Conservation (phyloP, 2,113 vertebrate species). For the Protobothrops flavoviridis region DNA sequence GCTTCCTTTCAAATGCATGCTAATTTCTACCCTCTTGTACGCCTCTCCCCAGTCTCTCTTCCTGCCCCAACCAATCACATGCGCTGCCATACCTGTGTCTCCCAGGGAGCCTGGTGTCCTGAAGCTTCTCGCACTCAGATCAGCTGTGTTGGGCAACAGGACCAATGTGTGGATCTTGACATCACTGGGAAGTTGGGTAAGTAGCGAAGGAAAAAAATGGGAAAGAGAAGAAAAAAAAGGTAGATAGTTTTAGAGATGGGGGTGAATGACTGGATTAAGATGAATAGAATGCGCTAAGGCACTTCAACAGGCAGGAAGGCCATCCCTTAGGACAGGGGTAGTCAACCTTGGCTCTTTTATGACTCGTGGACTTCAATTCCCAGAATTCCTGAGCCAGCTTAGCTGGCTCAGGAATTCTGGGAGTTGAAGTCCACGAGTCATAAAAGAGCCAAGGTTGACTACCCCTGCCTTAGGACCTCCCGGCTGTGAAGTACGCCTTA, state of each 20-base stretch:
- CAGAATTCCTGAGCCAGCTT: too few species aligned
- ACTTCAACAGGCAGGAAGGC: neutral
- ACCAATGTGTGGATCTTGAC: constrained; percentile 22
- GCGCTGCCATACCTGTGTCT: constrained; percentile 19
- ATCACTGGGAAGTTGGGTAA: constrained; percentile 17
- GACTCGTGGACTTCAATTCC: too few species aligned
- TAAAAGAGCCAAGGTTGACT: too few species aligned
- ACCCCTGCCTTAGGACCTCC: neutral
- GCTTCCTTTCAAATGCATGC: too few species aligned
- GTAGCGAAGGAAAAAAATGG: neutral
- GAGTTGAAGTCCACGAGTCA: too few species aligned
- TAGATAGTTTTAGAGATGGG: neutral
- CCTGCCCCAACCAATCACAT: constrained; percentile 14
- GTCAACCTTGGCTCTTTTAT: too few species aligned
- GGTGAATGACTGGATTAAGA: too few species aligned
- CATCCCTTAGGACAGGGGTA: neutral
- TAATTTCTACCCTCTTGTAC: neutral
- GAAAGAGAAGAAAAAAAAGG: neutral
- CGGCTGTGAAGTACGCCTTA: neutral
- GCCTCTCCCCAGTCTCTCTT: neutral
- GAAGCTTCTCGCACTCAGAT: constrained; percentile 17
- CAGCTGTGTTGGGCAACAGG: constrained; percentile 2
- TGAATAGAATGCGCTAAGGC: neutral
- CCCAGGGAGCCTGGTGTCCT: constrained; percentile 27
- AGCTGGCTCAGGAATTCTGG: too few species aligned